A percentile compares a stretch with the other conserved stretches of the same genome.
Conservation (phyloP, 2,888 invertebrate genomes). For the Matsumyia berberina region DNA sequence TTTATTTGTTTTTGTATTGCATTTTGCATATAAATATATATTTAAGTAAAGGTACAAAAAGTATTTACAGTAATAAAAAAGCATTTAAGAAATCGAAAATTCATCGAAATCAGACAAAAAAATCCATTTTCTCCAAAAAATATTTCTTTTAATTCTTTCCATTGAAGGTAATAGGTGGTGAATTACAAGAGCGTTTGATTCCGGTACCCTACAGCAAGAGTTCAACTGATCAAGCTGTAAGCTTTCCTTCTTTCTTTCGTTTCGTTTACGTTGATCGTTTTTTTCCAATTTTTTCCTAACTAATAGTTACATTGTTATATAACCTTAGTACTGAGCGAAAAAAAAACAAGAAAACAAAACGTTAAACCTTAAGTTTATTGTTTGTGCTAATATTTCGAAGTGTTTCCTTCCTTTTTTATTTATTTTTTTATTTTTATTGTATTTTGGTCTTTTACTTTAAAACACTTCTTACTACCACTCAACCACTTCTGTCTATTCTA, state of each 20-base stretch:
- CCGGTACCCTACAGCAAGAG: slow-evolving; percentile 99
- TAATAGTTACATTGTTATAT: slow-evolving; percentile 60
- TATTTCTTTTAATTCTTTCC: slow-evolving; percentile 87
- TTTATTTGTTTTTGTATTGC: slow-evolving; percentile 61
- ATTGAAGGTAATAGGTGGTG: slow-evolving; percentile 99
- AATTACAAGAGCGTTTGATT: slow-evolving; percentile 99
- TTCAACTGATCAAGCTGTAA: slow-evolving; percentile 99
- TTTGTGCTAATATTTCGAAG: slow-evolving; percentile 53
- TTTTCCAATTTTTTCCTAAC: slow-evolving; percentile 77
- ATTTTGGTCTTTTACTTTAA: slow-evolving; percentile 29
- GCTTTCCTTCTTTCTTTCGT: slow-evolving; percentile 85
- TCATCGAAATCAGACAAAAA: slow-evolving; percentile 73
- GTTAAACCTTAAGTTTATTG: slow-evolving; percentile 25
- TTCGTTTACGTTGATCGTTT: slow-evolving; percentile 78
- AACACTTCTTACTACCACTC: slow-evolving; percentile 43
- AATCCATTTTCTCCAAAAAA: slow-evolving; percentile 79
- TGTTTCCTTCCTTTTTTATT: slow-evolving; percentile 51
- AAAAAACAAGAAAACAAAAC: slow-evolving; percentile 23
- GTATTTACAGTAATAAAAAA: slow-evolving; percentile 65
- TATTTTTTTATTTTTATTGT: slow-evolving; percentile 25
- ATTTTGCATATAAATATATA: slow-evolving; percentile 56
- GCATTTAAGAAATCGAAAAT: slow-evolving; percentile 64
- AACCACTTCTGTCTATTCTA: slow-evolving; percentile 16
- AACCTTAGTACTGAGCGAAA: slow-evolving; percentile 30
- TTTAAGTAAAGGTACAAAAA: slow-evolving; percentile 66